Percentiles rank a stretch among this genome's conserved stretches.
These are phyloP conservation scores for Todiramphus chloris DNA, from an alignment of 2,113 vertebrate species.

Conservation along the genomic window DNA sequence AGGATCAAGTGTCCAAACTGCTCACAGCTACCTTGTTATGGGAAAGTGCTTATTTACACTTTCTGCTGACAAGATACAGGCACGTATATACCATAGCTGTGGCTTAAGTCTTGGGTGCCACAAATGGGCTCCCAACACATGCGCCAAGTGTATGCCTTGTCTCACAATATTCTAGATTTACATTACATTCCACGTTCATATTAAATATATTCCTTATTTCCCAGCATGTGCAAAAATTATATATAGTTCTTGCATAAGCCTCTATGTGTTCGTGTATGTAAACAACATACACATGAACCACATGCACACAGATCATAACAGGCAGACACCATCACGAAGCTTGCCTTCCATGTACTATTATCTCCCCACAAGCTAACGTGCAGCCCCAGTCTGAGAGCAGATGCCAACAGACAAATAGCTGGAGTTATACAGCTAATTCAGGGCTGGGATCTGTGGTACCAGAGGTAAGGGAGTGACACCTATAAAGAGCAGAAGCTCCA, in stretches of 20 bases:
- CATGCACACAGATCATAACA: fast-evolving
- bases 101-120: not conserved
- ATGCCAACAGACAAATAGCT: not conserved
- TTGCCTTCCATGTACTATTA: not conserved
- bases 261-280: not conserved
- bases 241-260: not conserved
- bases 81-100: fast-evolving
- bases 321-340: not conserved
- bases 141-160: not conserved
- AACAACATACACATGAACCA: not conserved
- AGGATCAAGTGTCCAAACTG: not conserved
- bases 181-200: fast-evolving
- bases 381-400: not conserved
- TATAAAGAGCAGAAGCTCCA: not conserved
- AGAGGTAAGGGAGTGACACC: not conserved
- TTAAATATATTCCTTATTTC: not conserved
- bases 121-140: not conserved
- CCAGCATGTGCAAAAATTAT: not conserved
- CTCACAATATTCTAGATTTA: not conserved
- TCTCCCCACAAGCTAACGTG: not conserved
- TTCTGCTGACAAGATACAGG: not conserved
- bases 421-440: not conserved
- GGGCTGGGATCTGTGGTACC: not conserved
- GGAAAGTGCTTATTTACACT: not conserved
- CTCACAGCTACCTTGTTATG: not conserved